Evolutionary conservation across 2,797 vertebrate genomes (phyloP).

Genomic region (Urophycis tenuis): DNA sequence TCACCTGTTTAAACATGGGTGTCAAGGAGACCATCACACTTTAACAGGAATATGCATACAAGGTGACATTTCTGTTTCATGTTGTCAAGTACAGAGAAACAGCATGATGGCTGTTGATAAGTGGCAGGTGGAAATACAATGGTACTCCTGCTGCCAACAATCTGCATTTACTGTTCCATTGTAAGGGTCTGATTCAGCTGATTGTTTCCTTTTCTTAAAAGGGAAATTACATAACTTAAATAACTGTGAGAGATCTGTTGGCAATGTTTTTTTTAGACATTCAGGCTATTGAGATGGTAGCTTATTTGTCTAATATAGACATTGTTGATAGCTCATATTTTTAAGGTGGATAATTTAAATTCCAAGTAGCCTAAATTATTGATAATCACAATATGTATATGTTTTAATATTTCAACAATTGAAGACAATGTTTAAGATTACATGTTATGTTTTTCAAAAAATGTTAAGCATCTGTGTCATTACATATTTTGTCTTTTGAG

Average conservation of each 20-base stretch:
- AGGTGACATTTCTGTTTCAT: neutral
- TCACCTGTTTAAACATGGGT: neutral
- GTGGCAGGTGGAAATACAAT: neutral
- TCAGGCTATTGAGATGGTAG: neutral
- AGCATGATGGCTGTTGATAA: no score
- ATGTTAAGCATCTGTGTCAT: conserved; percentile 15
- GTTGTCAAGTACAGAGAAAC: neutral
- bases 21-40: neutral
- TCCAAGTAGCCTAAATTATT: neutral
- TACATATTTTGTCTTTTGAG: neutral
- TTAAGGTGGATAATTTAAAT: neutral
- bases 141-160: neutral
- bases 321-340: neutral
- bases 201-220: neutral
- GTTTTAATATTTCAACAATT: neutral
- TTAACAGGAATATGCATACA: neutral
- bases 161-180: neutral
- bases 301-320: neutral
- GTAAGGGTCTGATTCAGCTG: neutral
- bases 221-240: neutral
- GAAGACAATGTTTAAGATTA: neutral
- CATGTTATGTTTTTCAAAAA: neutral
- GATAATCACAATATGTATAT: neutral
- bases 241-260: neutral
- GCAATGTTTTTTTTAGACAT: neutral